Percentiles rank a stretch among this genome's conserved stretches.
Evolutionary conservation across 2,797 vertebrate species (phyloP).

Genomic region (Sebastiscus tertius): DNA sequence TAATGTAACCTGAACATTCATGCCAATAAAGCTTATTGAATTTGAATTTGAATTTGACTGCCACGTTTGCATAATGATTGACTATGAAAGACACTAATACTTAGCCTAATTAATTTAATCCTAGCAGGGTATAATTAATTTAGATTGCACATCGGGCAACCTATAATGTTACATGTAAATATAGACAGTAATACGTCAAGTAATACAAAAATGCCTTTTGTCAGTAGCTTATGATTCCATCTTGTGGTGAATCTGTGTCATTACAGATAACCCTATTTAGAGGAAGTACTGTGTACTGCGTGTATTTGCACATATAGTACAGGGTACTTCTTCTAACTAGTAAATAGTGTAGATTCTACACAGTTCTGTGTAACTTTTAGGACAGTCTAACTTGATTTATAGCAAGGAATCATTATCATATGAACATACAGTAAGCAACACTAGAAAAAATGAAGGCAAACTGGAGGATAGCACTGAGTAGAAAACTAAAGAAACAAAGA

Average conservation of each 20-base stretch:
- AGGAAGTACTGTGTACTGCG: not conserved
- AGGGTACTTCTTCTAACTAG: not conserved
- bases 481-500: not conserved
- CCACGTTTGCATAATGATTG: not conserved
- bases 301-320: not conserved
- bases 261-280: not conserved
- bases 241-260: slow-evolving; percentile 54
- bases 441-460: not conserved
- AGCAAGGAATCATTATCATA: not conserved
- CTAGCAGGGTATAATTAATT: not conserved
- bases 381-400: not conserved
- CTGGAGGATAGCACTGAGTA: not conserved
- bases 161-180: not conserved
- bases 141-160: not conserved
- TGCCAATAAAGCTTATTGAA: too few relatives aligned
- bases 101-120: not conserved
- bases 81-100: not conserved
- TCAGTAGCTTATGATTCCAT: slow-evolving; percentile 48
- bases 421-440: not conserved
- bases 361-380: not conserved
- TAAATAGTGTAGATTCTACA: not conserved
- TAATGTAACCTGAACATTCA: too few relatives aligned
- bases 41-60: not conserved
- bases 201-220: not conserved
- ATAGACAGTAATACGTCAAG: not conserved